A percentile compares a stretch with the other conserved stretches of the same genome.
phyloP scores from a whole-genome alignment of 2,797 vertebrate species.

The Sorex maritimensis region DNA sequence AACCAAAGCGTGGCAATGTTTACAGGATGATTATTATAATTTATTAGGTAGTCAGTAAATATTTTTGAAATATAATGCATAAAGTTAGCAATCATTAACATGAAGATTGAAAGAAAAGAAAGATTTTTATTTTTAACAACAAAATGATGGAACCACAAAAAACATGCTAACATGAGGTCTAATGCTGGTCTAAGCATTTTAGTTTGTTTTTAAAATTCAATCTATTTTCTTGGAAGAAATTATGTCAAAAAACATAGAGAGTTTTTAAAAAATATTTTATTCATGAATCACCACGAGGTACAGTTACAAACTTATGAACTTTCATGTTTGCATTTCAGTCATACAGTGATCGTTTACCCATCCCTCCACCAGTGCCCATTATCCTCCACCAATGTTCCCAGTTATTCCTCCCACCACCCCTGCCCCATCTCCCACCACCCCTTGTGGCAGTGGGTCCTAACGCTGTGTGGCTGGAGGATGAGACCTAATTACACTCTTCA shows the following conservation, averaged over 20 bases:
- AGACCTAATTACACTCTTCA: too few relatives aligned
- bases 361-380: too few relatives aligned
- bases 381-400: too few relatives aligned
- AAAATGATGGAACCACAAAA: neutral
- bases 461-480: too few relatives aligned
- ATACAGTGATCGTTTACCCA: too few relatives aligned
- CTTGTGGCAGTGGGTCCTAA: too few relatives aligned
- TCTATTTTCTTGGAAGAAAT: conserved; percentile 33
- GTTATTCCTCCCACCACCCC: too few relatives aligned
- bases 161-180: neutral
- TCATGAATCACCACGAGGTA: too few relatives aligned
- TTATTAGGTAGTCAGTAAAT: neutral
- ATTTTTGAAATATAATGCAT: conserved; percentile 17
- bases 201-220: conserved; percentile 3
- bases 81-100: neutral
- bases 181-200: neutral
- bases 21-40: neutral
- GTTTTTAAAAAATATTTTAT: too few relatives aligned
- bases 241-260: neutral
- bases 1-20: conserved; percentile 14
- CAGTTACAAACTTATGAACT: too few relatives aligned
- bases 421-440: too few relatives aligned
- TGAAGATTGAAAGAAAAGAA: neutral
- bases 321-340: too few relatives aligned
- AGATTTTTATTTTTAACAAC: neutral